These are phyloP conservation scores for Eretmocerus hayati DNA, from an alignment of 2,888 invertebrate species.

Conservation along the genomic window DNA sequence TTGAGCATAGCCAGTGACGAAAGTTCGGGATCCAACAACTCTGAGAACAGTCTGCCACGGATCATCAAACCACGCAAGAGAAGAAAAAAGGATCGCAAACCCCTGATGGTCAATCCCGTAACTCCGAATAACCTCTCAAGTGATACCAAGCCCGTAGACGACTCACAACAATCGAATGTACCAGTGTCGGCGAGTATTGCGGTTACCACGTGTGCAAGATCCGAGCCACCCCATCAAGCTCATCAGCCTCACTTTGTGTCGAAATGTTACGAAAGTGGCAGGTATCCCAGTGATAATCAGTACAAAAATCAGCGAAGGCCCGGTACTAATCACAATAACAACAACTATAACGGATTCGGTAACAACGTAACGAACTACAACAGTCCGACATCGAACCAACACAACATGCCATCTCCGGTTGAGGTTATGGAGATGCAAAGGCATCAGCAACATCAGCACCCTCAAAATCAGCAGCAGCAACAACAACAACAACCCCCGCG, in stretches of 20 bases:
- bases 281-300: constrained; percentile 23
- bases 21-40: constrained; percentile 59
- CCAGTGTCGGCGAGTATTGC: constrained; percentile 12
- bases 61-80: constrained; percentile 85
- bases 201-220: constrained; percentile 3
- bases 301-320: constrained; percentile 16
- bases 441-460: constrained; percentile 34
- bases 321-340: constrained; percentile 29
- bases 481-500: constrained; percentile 34
- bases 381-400: constrained; percentile 30
- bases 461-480: too few species aligned
- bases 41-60: constrained; percentile 74
- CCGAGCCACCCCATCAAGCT: constrained; percentile 17
- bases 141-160: constrained; percentile 29
- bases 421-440: constrained; percentile 47
- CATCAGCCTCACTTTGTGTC: constrained; percentile 16
- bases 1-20: constrained; percentile 72
- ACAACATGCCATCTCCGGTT: constrained; percentile 15
- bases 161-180: constrained; percentile 22
- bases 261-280: constrained; percentile 14
- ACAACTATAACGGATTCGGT: constrained; percentile 38
- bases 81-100: constrained; percentile 82
- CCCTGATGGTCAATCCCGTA: constrained; percentile 46
- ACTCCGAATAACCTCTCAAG: not conserved
- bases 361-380: constrained; percentile 31